Evolutionary conservation across 2,888 invertebrate species (phyloP).

Genomic region (Acanthacorydalis orientalis): DNA sequence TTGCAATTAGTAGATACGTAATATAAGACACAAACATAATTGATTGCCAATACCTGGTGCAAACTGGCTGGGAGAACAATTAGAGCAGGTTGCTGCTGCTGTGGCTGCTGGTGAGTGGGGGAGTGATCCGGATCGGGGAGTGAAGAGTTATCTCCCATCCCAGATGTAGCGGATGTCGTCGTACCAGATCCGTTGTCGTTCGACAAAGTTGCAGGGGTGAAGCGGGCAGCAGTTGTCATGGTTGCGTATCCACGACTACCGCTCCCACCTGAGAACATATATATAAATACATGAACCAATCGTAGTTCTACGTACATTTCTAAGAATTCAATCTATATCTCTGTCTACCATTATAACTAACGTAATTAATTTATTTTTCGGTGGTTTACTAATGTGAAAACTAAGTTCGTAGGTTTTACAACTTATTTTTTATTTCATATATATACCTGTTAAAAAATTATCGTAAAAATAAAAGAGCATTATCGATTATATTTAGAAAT

Average conservation of each 20-base stretch:
- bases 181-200: conserved; percentile 31
- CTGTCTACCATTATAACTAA: no score
- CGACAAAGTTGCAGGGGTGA: conserved; percentile 33
- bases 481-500: no score
- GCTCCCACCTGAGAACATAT: conserved; percentile 22
- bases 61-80: conserved; percentile 29
- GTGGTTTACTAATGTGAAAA: no score
- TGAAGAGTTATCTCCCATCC: conserved; percentile 1
- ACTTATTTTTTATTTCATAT: no score
- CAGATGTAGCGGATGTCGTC: conserved; percentile 11
- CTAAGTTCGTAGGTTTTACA: no score
- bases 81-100: conserved; percentile 26
- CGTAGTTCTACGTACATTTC: no score
- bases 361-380: no score
- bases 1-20: conserved; percentile 6
- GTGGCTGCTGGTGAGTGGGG: conserved; percentile 17
- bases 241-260: conserved; percentile 26
- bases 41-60: conserved; percentile 23
- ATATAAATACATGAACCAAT: neutral
- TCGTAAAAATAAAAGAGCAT: no score
- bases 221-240: conserved; percentile 39
- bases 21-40: conserved; percentile 8
- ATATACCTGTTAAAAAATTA: no score
- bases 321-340: no score
- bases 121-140: conserved; percentile 17